These are phyloP conservation scores for Nebria salina DNA, from an alignment of 2,888 invertebrate species.

Conservation along the genomic window DNA sequence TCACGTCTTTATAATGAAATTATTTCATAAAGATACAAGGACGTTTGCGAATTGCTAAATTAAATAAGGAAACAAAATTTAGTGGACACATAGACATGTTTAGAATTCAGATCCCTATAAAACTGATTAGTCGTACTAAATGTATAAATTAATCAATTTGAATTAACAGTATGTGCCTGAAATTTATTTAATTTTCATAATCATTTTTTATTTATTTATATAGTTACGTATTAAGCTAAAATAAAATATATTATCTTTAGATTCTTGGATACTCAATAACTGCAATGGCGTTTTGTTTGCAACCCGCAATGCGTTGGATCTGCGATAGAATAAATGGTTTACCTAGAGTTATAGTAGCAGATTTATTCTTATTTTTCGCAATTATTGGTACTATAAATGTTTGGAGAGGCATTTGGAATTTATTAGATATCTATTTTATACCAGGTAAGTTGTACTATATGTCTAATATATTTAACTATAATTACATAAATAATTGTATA, in stretches of 20 bases:
- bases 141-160: not conserved
- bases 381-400: slow-evolving; percentile 86
- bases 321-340: slow-evolving; percentile 76
- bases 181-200: not conserved
- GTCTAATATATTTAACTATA: not conserved
- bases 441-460: slow-evolving; percentile 67
- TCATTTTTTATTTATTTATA: not conserved
- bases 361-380: slow-evolving; percentile 79
- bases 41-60: slow-evolving; percentile 16
- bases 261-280: slow-evolving; percentile 79
- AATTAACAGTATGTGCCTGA: not conserved
- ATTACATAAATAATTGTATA: not conserved
- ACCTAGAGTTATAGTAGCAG: slow-evolving; percentile 75
- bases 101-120: slow-evolving; percentile 26
- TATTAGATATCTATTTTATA: slow-evolving; percentile 80
- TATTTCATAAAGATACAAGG: slow-evolving; percentile 22
- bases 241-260: slow-evolving; percentile 60
- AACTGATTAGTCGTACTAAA: not conserved
- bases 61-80: slow-evolving; percentile 31
- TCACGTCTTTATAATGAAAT: not conserved
- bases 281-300: slow-evolving; percentile 76
- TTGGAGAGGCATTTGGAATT: slow-evolving; percentile 88
- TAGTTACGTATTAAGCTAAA: no score
- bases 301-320: slow-evolving; percentile 77
- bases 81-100: slow-evolving; percentile 11